phyloP scores from a whole-genome alignment of 1,140 invertebrate genomes.

The Lanistes nyassanus region DNA sequence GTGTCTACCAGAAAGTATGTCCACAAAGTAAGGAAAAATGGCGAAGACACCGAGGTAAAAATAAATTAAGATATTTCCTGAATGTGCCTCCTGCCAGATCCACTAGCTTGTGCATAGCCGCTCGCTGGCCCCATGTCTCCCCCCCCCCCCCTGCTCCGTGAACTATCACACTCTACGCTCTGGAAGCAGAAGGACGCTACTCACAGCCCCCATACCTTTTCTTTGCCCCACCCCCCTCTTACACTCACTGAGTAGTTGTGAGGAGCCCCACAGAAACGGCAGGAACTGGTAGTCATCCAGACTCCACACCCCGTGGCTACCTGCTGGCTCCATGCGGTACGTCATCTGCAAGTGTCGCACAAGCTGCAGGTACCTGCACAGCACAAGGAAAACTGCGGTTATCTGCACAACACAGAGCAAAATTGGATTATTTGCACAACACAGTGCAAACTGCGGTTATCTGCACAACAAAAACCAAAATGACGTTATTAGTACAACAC shows the following conservation, averaged over 20 bases:
- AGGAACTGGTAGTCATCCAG: slow-evolving; percentile 99
- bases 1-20: too few species aligned
- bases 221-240: too few species aligned
- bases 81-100: too few species aligned
- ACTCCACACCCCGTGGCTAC: slow-evolving; percentile 98
- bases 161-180: too few species aligned
- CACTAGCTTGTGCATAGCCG: too few species aligned
- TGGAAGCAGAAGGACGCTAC: too few species aligned
- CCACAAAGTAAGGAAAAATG: too few species aligned
- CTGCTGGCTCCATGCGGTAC: slow-evolving; percentile 99
- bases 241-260: slow-evolving; percentile 85
- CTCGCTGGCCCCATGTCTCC: too few species aligned
- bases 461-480: neutral
- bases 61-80: too few species aligned
- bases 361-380: slow-evolving; percentile 84
- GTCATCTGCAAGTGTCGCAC: slow-evolving; percentile 84
- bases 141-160: too few species aligned
- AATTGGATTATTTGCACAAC: neutral
- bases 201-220: too few species aligned
- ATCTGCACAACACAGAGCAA: neutral
- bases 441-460: neutral
- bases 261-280: slow-evolving; percentile 98
- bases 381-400: slow-evolving; percentile 30
- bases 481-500: neutral
- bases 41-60: too few species aligned